Conservation (phyloP, 2,888 invertebrate species). For the Acleris laterana region DNA sequence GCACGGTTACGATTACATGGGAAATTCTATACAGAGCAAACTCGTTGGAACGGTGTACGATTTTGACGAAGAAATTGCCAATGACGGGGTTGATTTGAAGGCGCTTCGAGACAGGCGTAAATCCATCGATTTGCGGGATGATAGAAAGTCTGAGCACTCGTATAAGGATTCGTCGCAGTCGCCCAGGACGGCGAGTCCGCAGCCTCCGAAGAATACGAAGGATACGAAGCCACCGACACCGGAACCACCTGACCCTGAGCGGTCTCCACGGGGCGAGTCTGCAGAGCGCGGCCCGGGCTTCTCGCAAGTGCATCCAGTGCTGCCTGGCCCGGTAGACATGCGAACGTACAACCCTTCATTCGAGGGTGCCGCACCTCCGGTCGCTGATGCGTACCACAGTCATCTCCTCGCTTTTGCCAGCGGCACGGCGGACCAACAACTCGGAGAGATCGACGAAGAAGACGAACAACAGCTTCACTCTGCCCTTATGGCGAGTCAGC, state of each 20-base stretch:
- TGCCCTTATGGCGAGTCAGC: slow-evolving; percentile 85
- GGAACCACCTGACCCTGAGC: slow-evolving; percentile 51
- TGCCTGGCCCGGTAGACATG: slow-evolving; percentile 96
- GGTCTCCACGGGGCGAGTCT: slow-evolving; percentile 52
- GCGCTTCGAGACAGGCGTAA: slow-evolving; percentile 91
- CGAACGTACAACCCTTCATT: slow-evolving; percentile 90
- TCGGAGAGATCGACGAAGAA: slow-evolving; percentile 91
- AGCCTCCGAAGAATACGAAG: slow-evolving; percentile 64
- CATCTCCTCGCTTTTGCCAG: slow-evolving; percentile 88
- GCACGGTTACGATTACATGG: slow-evolving; percentile 74
- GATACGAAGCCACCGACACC: slow-evolving; percentile 81
- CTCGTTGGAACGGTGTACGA: slow-evolving; percentile 95
- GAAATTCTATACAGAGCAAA: slow-evolving; percentile 91
- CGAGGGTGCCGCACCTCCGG: slow-evolving; percentile 83
- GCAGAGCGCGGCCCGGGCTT: slow-evolving; percentile 58
- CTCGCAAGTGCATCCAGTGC: slow-evolving; percentile 87
- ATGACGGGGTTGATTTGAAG: slow-evolving; percentile 90
- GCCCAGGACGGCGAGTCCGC: slow-evolving; percentile 84
- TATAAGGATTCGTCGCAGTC: slow-evolving; percentile 84
- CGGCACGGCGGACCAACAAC: slow-evolving; percentile 87
- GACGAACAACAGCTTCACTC: slow-evolving; percentile 90
- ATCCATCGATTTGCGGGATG: slow-evolving; percentile 87
- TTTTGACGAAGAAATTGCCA: slow-evolving; percentile 92
- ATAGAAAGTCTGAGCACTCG: slow-evolving; percentile 82
- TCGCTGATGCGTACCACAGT: slow-evolving; percentile 85